These are phyloP conservation scores for Heliconius himera DNA, from an alignment of 1,140 invertebrate species.

Conservation along the genomic window DNA sequence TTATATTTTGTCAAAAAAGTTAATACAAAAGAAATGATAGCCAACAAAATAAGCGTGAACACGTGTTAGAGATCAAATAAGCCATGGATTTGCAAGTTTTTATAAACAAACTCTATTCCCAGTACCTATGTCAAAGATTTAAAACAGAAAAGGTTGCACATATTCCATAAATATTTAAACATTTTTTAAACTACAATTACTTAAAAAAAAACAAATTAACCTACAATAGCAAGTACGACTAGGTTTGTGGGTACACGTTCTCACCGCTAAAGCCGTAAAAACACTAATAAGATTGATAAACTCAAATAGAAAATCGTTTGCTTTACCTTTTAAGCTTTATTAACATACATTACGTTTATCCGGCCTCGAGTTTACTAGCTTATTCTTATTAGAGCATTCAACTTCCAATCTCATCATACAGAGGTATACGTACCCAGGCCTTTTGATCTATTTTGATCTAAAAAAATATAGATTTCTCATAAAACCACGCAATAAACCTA, in stretches of 20 bases:
- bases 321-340: constrained; percentile 55
- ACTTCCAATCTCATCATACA: background rate
- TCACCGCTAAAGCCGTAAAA: constrained; percentile 41
- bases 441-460: constrained; percentile 36
- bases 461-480: constrained; percentile 25
- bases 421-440: constrained; percentile 10
- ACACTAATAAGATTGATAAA: constrained; percentile 52
- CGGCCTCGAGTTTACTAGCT: constrained; percentile 49
- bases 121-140: too few species aligned
- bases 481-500: background rate
- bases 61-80: too few species aligned
- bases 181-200: background rate
- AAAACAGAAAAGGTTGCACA: too few species aligned
- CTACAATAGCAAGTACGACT: background rate
- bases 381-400: constrained; percentile 54
- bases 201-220: background rate
- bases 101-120: too few species aligned
- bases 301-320: constrained; percentile 50
- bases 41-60: too few species aligned
- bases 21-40: too few species aligned
- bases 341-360: constrained; percentile 54
- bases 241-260: constrained; percentile 20
- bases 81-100: too few species aligned
- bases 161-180: too few species aligned
- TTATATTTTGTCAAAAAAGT: too few species aligned